These are phyloP conservation scores for Plusia festucae DNA, from an alignment of 2,888 invertebrate genomes.

Conservation along the genomic window DNA sequence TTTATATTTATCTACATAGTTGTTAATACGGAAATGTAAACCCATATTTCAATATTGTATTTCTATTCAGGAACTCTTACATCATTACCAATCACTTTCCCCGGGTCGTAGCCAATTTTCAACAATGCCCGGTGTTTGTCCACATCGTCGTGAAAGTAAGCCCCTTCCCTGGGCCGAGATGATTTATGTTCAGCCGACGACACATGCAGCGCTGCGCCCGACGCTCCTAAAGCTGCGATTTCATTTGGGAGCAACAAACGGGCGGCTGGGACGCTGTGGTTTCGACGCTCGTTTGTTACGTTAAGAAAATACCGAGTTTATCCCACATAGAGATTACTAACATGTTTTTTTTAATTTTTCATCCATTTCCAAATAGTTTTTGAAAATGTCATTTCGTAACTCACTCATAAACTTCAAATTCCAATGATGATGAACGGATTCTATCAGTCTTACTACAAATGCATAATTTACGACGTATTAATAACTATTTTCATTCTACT, in stretches of 20 bases:
- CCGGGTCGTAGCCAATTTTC: slow-evolving; percentile 61
- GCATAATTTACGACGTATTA: not conserved
- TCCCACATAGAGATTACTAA: not conserved
- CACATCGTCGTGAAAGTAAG: slow-evolving; percentile 79
- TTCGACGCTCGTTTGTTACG: slow-evolving; percentile 58
- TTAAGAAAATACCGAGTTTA: not conserved
- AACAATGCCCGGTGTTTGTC: slow-evolving; percentile 69
- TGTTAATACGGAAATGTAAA: not conserved
- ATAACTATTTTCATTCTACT: not conserved
- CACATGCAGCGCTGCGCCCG: slow-evolving; percentile 87
- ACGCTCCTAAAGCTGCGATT: slow-evolving; percentile 81
- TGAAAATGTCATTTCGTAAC: not conserved
- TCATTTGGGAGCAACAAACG: slow-evolving; percentile 62
- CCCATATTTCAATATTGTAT: slow-evolving; percentile 13
- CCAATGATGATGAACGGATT: not conserved
- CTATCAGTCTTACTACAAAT: not conserved
- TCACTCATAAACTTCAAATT: too few relatives aligned
- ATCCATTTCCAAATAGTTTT: not conserved
- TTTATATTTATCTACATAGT: not conserved
- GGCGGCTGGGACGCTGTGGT: slow-evolving; percentile 67
- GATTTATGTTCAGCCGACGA: slow-evolving; percentile 85
- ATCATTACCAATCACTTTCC: slow-evolving; percentile 63
- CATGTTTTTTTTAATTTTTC: not conserved
- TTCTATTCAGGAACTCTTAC: slow-evolving; percentile 43
- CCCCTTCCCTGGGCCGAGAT: slow-evolving; percentile 74